Evolutionary conservation across 2,113 vertebrate species (phyloP).

Genomic region (Nothoprocta pentlandii): DNA sequence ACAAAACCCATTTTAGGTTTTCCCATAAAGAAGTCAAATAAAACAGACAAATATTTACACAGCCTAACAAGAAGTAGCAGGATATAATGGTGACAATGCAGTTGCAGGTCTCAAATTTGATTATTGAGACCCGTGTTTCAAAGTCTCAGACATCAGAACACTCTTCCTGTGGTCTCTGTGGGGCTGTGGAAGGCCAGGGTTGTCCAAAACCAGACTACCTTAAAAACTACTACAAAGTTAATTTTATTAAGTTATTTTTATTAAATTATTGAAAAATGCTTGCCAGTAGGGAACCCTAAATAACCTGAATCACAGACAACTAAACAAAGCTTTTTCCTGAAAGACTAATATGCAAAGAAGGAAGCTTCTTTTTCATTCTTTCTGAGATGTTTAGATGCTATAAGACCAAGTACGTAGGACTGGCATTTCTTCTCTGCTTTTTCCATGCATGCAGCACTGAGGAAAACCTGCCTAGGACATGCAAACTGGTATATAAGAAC

Average conservation of each 20-base stretch:
- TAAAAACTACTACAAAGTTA: background rate
- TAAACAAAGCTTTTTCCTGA: background rate
- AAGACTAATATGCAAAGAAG: background rate
- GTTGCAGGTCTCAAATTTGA: background rate
- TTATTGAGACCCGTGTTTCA: background rate
- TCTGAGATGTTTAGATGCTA: background rate
- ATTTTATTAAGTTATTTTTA: background rate
- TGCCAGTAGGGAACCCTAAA: background rate
- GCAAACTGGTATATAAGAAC: background rate
- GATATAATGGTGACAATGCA: background rate
- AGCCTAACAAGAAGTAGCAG: background rate
- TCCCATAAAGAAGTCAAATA: background rate
- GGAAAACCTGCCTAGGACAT: background rate
- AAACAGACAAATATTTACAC: background rate
- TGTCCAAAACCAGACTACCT: background rate
- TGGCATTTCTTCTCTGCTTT: background rate
- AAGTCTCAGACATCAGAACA: background rate
- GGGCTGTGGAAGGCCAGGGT: background rate
- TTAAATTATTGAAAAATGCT: background rate
- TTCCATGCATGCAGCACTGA: background rate
- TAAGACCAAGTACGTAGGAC: background rate
- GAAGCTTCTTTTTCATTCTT: background rate
- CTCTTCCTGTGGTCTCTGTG: background rate
- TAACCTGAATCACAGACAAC: background rate
- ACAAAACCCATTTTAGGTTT: background rate